Conservation (phyloP, 2,888 invertebrate species). For the Tachina fera region DNA sequence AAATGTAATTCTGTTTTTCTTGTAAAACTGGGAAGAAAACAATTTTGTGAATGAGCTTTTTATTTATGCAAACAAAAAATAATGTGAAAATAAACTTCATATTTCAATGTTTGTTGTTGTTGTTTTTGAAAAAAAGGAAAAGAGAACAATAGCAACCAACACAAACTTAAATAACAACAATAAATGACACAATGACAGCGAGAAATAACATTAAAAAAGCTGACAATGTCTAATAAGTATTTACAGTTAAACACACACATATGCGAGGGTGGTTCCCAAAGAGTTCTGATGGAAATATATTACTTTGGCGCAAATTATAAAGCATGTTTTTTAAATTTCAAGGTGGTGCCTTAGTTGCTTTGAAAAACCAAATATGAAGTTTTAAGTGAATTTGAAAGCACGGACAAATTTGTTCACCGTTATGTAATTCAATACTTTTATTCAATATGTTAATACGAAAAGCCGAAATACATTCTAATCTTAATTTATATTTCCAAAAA, state of each 20-base stretch:
- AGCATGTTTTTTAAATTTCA: too few species aligned
- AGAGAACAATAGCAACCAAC: neutral
- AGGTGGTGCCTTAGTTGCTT: too few species aligned
- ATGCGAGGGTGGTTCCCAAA: neutral
- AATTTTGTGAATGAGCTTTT: conserved; percentile 29
- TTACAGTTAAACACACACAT: neutral
- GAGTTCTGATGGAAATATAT: too few species aligned
- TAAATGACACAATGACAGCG: conserved; percentile 28
- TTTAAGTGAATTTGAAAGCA: too few species aligned
- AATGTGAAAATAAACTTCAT: conserved; percentile 7
- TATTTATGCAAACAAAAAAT: conserved; percentile 28
- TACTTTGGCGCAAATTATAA: too few species aligned
- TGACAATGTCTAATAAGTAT: conserved; percentile 35
- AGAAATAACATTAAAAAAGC: conserved; percentile 11
- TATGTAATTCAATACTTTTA: too few species aligned
- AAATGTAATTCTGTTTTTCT: neutral
- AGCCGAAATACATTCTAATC: too few species aligned
- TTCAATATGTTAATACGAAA: too few species aligned
- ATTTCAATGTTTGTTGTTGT: conserved; percentile 4
- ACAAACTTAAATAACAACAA: conserved; percentile 28
- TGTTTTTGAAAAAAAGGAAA: neutral
- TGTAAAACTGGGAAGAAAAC: conserved; percentile 14
- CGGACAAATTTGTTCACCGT: too few species aligned
- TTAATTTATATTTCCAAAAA: too few species aligned
- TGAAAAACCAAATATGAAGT: too few species aligned